Base-by-base conservation (phyloP, 2,888 invertebrate species). In the Mesoligia furuncula region DNA sequence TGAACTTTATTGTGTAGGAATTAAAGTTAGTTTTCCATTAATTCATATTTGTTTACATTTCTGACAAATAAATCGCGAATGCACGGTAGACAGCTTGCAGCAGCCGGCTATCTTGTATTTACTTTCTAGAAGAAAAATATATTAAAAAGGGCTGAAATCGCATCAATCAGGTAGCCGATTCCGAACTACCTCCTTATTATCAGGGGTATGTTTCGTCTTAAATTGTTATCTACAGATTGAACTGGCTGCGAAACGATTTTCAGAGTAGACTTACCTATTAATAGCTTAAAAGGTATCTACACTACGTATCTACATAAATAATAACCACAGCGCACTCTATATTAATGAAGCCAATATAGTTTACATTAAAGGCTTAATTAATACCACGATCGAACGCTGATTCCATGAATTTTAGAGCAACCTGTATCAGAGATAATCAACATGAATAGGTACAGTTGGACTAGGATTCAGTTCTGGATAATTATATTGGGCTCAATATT, bases 401-500 rank as follows among this genome's bases (percentile, higher is more conserved):
- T 82, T 77, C 79, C 59, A 86, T 87, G 83, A 83, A 88, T 87
- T 81, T 54, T 66, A 82, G 73, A 86, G 69, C 77, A 80, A 70
- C 70, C 64, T 77, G 27, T 57, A 65, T 64, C 64, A 31, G 68
- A 70, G 70, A 59, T 76, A 81, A 84, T 80, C 15, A 76, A 67
- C 66, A 59, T 70, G 31, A 51, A 31, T 31, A n/a, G n/a, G 45
- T 42, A 27, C 57, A 3, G 45, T 45, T 68, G 17, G 2, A 20
- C 15, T 62, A 54, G 36, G 1, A 15, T 31, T 48, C 17, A 8
- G 36, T 36, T 36, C 24, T 75, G 6, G 13, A 57, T 57, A 57
- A 15, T 45, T 36, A 48, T 39, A 31, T 36, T 66, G 7, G 15
- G 27, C 59, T 59, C 27, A 59, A 59, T 59, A 8, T 20, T 54